Evolutionary conservation across 2,888 invertebrate genomes (phyloP).

Genomic region (Hartigia nigra): DNA sequence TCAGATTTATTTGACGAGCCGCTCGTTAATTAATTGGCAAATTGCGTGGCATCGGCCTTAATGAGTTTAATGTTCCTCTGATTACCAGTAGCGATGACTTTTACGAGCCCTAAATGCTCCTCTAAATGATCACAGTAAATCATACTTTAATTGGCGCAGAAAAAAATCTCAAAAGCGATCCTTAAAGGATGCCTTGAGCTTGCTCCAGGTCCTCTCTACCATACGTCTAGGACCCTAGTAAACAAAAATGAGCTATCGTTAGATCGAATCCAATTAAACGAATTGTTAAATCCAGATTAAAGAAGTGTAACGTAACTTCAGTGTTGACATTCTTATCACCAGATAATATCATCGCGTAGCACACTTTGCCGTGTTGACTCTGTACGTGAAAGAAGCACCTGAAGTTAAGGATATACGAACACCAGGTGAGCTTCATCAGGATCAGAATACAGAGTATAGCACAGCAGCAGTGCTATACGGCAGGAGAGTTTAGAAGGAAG

Average conservation of each 20-base stretch:
- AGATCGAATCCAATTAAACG: background rate
- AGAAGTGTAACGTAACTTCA: background rate
- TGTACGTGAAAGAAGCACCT: background rate
- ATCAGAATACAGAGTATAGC: background rate
- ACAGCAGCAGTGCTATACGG: background rate
- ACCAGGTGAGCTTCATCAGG: background rate
- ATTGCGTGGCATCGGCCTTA: constrained; percentile 36
- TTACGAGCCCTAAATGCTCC: constrained; percentile 45
- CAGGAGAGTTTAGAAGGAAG: background rate
- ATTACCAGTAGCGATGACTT: constrained; percentile 48
- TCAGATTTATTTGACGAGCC: constrained; percentile 4
- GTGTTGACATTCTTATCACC: background rate
- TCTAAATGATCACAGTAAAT: constrained; percentile 48
- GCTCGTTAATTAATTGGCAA: constrained; percentile 46
- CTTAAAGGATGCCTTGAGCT: background rate
- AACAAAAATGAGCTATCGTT: background rate
- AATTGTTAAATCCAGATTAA: background rate
- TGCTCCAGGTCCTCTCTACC: background rate
- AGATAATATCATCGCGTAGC: background rate
- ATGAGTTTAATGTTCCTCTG: constrained; percentile 47
- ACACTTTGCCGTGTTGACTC: background rate
- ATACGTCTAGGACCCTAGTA: background rate
- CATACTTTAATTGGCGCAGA: constrained; percentile 44
- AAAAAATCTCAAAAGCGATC: constrained; percentile 10
- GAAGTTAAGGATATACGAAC: background rate